A percentile compares a stretch with the other conserved stretches of the same genome.
Evolutionary conservation across 2,888 invertebrate species (phyloP).

Genomic region (Antheraea yamamai): DNA sequence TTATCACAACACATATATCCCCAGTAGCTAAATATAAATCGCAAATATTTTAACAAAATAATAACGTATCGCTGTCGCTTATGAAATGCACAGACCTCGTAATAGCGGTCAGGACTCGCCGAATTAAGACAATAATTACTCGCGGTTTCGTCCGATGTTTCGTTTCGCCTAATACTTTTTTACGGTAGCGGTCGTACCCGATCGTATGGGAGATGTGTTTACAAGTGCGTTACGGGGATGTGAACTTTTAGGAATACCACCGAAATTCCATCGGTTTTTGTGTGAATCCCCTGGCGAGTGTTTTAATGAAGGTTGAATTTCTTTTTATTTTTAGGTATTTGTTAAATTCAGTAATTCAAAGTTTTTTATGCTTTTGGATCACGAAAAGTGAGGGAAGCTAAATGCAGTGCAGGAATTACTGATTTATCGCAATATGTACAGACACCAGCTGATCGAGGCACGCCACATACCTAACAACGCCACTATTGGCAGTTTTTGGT

Average conservation of each 20-base stretch:
- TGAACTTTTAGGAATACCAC: not conserved
- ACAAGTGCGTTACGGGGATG: constrained; percentile 10
- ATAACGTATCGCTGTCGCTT: constrained; percentile 45
- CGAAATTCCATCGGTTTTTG: not conserved
- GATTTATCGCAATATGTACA: too few relatives aligned
- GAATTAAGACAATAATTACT: constrained; percentile 80
- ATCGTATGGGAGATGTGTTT: constrained; percentile 17
- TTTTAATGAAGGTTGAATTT: not conserved
- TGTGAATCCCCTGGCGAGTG: not conserved
- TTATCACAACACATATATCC: too few relatives aligned
- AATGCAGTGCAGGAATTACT: too few relatives aligned
- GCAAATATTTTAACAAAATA: not conserved
- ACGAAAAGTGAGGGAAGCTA: too few relatives aligned
- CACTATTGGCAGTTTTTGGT: too few relatives aligned
- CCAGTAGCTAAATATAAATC: too few relatives aligned
- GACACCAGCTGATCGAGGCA: too few relatives aligned
- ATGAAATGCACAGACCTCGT: constrained; percentile 36
- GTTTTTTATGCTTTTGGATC: not conserved
- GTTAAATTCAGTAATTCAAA: not conserved
- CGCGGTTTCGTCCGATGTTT: constrained; percentile 60
- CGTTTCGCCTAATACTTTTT: constrained; percentile 76
- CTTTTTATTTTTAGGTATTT: not conserved
- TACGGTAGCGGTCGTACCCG: constrained; percentile 39
- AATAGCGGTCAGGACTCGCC: constrained; percentile 71
- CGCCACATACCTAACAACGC: too few relatives aligned